phyloP scores from a whole-genome alignment of 1,140 invertebrate species.

The Drosophila pectinifera region DNA sequence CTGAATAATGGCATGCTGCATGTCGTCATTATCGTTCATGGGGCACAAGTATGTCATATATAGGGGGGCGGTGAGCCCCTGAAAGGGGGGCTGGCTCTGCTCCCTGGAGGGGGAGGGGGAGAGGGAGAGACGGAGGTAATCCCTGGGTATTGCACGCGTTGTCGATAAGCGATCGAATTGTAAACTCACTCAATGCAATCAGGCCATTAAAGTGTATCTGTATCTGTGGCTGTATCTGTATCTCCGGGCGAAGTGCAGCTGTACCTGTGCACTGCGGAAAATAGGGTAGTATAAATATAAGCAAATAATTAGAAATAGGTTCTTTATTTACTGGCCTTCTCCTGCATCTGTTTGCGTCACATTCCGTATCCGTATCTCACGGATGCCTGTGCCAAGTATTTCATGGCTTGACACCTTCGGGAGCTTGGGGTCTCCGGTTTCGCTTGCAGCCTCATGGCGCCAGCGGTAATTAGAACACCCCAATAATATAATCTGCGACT shows the following conservation, averaged over 20 bases:
- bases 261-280: slow-evolving; percentile 11
- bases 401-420: slow-evolving; percentile 32
- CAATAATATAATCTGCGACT: slow-evolving; percentile 10
- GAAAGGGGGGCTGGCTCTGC: background rate
- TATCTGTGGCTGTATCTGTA: slow-evolving; percentile 39
- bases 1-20: slow-evolving; percentile 43
- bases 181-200: slow-evolving; percentile 65
- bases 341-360: background rate
- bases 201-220: slow-evolving; percentile 63
- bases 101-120: no score
- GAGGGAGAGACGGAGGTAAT: slow-evolving; percentile 35
- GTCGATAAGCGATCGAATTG: slow-evolving; percentile 53
- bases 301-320: no score
- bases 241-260: no score
- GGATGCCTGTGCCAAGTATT: slow-evolving; percentile 37
- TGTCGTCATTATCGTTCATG: slow-evolving; percentile 36
- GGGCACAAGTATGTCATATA: slow-evolving; percentile 29
- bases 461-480: slow-evolving; percentile 66
- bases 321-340: no score
- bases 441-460: slow-evolving; percentile 67
- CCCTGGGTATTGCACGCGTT: slow-evolving; percentile 50
- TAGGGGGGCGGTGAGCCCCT: background rate
- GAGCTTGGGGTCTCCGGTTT: slow-evolving; percentile 55
- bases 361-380: slow-evolving; percentile 46
- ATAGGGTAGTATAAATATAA: background rate